Conservation (phyloP, 2,113 vertebrate species). For the Jaculus jaculus region DNA sequence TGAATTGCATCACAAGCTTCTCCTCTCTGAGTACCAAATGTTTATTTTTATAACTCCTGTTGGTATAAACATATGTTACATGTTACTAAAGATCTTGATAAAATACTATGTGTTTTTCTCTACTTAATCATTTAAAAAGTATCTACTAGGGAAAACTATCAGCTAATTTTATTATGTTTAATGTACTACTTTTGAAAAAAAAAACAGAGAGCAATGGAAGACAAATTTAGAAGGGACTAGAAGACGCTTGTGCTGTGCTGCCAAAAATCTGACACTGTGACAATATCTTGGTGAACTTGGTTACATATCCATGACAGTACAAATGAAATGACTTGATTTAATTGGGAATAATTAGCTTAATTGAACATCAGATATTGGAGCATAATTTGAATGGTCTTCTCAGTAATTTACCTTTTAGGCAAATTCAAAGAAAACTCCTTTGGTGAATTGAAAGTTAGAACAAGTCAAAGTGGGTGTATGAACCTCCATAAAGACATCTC, state of each 20-base stretch:
- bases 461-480: not conserved
- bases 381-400: not conserved
- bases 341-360: not conserved
- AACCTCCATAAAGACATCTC: not conserved
- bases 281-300: not conserved
- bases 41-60: constrained; percentile 71
- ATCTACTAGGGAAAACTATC: constrained; percentile 64
- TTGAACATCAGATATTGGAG: not conserved
- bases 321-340: not conserved
- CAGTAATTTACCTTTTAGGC: not conserved
- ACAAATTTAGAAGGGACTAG: not conserved
- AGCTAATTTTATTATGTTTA: constrained; percentile 51
- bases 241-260: not conserved
- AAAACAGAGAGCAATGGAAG: not conserved
- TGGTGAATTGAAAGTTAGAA: not conserved
- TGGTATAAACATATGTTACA: constrained; percentile 63
- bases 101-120: constrained; percentile 69
- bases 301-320: not conserved
- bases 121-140: constrained; percentile 75
- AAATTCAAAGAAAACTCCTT: not conserved
- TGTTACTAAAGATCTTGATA: constrained; percentile 75
- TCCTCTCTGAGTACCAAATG: not conserved
- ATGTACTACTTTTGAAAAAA: constrained; percentile 60
- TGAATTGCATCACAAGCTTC: constrained; percentile 48
- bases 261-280: not conserved